phyloP scores from a whole-genome alignment of 2,113 vertebrate species.

The Gracilinanus agilis region DNA sequence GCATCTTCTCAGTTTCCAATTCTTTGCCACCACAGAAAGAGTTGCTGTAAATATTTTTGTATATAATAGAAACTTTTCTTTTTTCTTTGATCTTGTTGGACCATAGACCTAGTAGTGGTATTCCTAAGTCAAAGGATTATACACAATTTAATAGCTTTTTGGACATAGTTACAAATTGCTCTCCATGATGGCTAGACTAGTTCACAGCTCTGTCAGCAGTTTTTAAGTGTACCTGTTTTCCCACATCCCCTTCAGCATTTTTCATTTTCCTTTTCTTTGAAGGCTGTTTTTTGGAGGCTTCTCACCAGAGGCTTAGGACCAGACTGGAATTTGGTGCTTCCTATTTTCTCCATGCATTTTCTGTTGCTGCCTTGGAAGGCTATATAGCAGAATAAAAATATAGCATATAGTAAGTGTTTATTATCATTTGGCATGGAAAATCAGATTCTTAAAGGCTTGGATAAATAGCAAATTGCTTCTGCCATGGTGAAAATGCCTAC shows the following conservation, averaged over 20 bases:
- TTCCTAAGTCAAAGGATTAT: background rate
- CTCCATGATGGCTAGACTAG: background rate
- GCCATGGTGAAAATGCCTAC: background rate
- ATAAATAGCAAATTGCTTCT: background rate
- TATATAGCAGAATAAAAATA: background rate
- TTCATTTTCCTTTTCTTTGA: background rate
- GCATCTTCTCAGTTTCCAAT: background rate
- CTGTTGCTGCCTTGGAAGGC: background rate
- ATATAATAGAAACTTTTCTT: background rate
- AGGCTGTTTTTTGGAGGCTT: background rate
- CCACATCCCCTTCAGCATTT: background rate
- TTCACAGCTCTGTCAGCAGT: background rate
- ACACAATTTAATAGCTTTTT: background rate
- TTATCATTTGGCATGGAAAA: background rate
- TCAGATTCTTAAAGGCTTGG: background rate
- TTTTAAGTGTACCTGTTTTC: background rate
- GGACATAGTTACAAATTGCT: background rate
- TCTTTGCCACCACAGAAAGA: background rate
- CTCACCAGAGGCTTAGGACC: background rate
- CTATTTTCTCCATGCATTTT: constrained; percentile 16
- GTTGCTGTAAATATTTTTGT: background rate
- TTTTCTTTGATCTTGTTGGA: background rate
- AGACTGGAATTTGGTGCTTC: constrained; percentile 25
- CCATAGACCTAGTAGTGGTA: background rate
- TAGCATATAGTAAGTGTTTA: background rate